phyloP scores from a whole-genome alignment of 2,113 vertebrate species.

The Morone chrysops region DNA sequence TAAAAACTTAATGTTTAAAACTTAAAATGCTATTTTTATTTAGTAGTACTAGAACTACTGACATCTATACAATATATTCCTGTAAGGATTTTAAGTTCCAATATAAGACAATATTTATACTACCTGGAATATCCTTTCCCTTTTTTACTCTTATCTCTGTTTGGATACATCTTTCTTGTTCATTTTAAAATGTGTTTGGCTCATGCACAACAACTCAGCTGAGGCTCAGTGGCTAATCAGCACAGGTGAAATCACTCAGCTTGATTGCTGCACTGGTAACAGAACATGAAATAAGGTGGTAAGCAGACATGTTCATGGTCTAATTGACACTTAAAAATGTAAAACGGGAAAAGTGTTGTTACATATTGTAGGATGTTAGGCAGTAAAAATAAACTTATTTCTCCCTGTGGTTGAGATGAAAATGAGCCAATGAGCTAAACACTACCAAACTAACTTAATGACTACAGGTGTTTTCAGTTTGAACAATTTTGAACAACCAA shows the following conservation, averaged over 20 bases:
- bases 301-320: background rate
- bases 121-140: background rate
- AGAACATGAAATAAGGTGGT: background rate
- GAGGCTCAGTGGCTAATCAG: background rate
- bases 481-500: slow-evolving; percentile 54
- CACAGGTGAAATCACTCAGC: slow-evolving; percentile 52
- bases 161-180: background rate
- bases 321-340: background rate
- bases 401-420: background rate
- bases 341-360: background rate
- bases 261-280: slow-evolving; percentile 31
- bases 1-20: too few relatives aligned
- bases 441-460: background rate
- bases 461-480: slow-evolving; percentile 63
- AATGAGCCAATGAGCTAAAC: too few relatives aligned
- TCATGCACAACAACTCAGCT: background rate
- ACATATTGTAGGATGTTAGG: background rate
- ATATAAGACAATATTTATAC: background rate
- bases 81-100: background rate
- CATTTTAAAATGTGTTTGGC: background rate
- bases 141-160: background rate
- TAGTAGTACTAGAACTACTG: background rate
- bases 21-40: background rate
- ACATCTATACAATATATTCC: background rate
- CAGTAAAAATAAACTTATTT: background rate